Percentiles rank a stretch among this genome's conserved stretches.
Conservation (phyloP, 2,113 vertebrate genomes). For the Leptobrachium leishanense region DNA sequence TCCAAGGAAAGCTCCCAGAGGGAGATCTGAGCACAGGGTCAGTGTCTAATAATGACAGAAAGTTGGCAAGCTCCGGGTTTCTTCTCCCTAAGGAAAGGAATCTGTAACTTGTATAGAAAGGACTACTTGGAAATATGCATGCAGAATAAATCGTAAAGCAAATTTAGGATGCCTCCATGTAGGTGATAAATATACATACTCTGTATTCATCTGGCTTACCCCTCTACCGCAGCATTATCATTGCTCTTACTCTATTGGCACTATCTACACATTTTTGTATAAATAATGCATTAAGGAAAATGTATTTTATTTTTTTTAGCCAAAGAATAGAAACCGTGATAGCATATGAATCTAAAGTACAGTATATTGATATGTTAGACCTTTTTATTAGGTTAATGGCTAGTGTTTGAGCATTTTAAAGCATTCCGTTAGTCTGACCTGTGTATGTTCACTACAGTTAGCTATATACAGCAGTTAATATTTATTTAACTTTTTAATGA, state of each 20-base stretch:
- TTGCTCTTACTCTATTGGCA: slow-evolving; percentile 4
- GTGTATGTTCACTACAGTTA: too few species aligned
- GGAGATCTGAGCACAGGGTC: slow-evolving; percentile 32
- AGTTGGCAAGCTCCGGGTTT: slow-evolving; percentile 31
- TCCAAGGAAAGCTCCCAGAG: slow-evolving; percentile 22
- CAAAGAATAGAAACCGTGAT: too few species aligned
- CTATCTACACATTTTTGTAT: background rate
- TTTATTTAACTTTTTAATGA: too few species aligned
- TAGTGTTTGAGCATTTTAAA: too few species aligned
- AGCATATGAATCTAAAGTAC: too few species aligned
- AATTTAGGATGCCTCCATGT: background rate
- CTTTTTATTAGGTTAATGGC: too few species aligned
- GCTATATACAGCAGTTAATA: too few species aligned
- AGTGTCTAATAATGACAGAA: slow-evolving; percentile 45
- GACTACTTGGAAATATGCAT: slow-evolving; percentile 20
- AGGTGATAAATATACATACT: slow-evolving; percentile 8
- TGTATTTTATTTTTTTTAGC: background rate
- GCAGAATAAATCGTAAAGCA: slow-evolving; percentile 20
- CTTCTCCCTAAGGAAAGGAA: slow-evolving; percentile 17
- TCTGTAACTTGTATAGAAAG: slow-evolving; percentile 22
- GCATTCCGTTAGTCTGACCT: too few species aligned
- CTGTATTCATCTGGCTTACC: slow-evolving; percentile 16
- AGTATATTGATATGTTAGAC: too few species aligned
- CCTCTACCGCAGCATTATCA: slow-evolving; percentile 8
- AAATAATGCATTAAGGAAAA: slow-evolving; percentile 10